Evolutionary conservation across 2,797 vertebrate species (phyloP), one percentile per base, ranked within the genome.

Genomic region (Propithecus perrieri): DNA sequence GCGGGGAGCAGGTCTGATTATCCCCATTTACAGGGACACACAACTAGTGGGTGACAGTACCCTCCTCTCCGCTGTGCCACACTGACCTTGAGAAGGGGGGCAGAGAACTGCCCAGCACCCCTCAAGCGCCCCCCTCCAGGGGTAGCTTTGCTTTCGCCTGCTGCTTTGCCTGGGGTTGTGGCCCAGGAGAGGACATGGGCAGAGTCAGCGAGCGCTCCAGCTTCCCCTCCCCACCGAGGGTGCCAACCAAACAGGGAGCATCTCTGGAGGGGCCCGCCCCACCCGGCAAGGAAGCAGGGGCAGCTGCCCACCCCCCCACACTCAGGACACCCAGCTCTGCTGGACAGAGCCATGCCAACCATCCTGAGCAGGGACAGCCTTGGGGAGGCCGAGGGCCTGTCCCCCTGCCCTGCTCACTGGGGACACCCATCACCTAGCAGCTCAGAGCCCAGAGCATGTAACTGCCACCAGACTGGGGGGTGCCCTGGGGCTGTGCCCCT

Each of bases 321-420:
- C 5, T 53, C 59, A 80, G 55, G 76, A 86, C 38, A 59, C 24
- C 13, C 41, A 59, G n/a, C 20, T 83, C 53, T 91, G 65, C 93
- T 84, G n/a, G 78, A 9, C 15, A 35, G 74, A 91, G 63, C 33
- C 35, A 38, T 4, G 41, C 35, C 41, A 26, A 55, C 55, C 78
- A 79, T 59, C 33, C 46, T 43, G 41, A 33, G 48, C 35, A 41
- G n/a, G 11, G 59, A 63, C 53, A 9, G 38, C 67, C 50, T 57
- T 9, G 33, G 24, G 59, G 35, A 83, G 26, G 57, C 50, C 0
- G 50, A 28, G 35, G 30, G 38, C n/a, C 72, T 22, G 59, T 17
- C 9, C 28, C 13, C 33, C 79, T 9, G 43, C 7, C 81, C 55
- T 30, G 65, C 46, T 65, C 63, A 13, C 63, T 0, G 1, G 35